Base-by-base conservation (phyloP, 2,797 vertebrate species). In the Parambassis ranga region DNA sequence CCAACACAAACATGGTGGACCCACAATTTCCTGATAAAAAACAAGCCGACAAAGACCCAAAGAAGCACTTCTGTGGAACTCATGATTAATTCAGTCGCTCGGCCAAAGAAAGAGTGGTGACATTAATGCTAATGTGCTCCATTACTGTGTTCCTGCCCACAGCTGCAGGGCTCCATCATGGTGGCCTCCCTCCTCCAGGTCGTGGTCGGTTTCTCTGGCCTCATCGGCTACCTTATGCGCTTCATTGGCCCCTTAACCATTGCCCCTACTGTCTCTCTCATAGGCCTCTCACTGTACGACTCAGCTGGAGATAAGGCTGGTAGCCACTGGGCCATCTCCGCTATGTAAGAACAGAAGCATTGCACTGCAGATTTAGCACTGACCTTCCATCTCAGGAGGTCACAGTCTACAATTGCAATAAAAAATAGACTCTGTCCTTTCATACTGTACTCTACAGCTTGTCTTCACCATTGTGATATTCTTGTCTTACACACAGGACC, bases 91-190 rank as follows among this genome's bases (percentile, higher is more conserved):
- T 68, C 33, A 71, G 30, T 16, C 49, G 22, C 18, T 27, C 13
- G 14, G 6, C 7, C 37, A 53, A 16, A 42, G 4, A 50, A 13
- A 65, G n/a, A 42, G 3, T n/a, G 1, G 3, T 26, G 43, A 56
- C n/a, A 9, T 44, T 14, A 15, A 47, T 30, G 7, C 14, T 52
- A 3, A 64, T 62, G 3, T 20, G 35, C 20, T 46, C 0, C 4
- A 6, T 38, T 37, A 7, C 30, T 60, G 37, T 77, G 27, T 52
- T 53, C 32, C 37, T 67, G 56, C 65, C 60, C 50, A 65, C 81
- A 98, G 96, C 77, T 99, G 55, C 95, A 98, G 90, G 96, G 97
- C n/a, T 94, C 95, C 9, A 88, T 98, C 79, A 95, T 97, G 92
- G 94, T 95, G 20, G 94, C 94, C 37, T 96, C 96, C 30, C 87